Base-by-base conservation (phyloP, 23 tunicate genomes). In the Trididemnum clinides region DNA sequence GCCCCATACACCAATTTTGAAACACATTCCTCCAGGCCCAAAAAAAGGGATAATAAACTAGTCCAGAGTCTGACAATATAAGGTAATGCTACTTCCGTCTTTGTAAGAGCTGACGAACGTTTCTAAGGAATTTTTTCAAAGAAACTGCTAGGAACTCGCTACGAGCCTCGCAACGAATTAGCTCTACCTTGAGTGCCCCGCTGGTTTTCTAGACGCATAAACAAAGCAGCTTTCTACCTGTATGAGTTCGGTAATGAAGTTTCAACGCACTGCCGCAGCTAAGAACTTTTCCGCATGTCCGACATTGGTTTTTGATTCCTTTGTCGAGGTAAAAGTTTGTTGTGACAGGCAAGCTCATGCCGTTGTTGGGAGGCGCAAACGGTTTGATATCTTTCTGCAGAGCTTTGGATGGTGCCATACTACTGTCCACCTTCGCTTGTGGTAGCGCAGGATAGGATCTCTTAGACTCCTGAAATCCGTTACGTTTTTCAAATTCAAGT, bases 261-360 rank as follows among this genome's bases (percentile, higher is more conserved):
- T 87, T 87, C 37, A 87, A 31, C 0, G 91, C 85, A 72, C 91
- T 87, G 12, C 80, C 77, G 44, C 91, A 87, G 57, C 91, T 87
- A 25, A 87, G 39, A 34, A 87, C 33, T 35, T 83, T 79, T 3
- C 91, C 50, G 38, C 91, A 87, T 51, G 81, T 87, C 38, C 37
- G 80, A 33, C 91, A 87, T 34, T 87, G 91, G 34, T 87, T 87
- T 36, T 87, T 87, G 37, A 87, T 50, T 0, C 33, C 28, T 34
- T 74, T 74, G 38, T 74, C 81, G 25, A 31, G 10, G 19, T 32
- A 37, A 29, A 29, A 31, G 12, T 66, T 21, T 54, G 80, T 34
- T 50, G 64, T 58, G 18, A 29, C 36, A 15, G 66, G 25, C 20
- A 28, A 4, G 66, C 66, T n/a, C 20, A n/a, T 10, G 5, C 27